Evolutionary conservation across 2,113 vertebrate genomes (phyloP), one percentile per base, ranked within the genome.

Genomic region (Notarius lentiginosus): DNA sequence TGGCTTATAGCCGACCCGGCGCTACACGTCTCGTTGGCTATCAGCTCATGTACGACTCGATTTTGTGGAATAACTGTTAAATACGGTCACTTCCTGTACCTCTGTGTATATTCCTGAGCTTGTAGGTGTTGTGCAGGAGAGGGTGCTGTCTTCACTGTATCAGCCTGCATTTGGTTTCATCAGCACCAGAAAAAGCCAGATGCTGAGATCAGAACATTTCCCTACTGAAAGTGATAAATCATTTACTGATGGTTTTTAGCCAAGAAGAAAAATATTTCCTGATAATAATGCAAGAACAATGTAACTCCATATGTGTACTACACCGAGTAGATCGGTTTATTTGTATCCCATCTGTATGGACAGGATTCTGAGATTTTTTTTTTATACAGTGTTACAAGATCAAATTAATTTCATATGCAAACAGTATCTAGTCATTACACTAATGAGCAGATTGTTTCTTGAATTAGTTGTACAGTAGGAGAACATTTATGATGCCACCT

Each of bases 111-210:
- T 22, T 47, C 70, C 18, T 47, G 70, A 47, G 70, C 17, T 27
- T 7, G 68, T 75, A 51, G 18, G 41, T 55, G 5, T 53, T 55
- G 80, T 30, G 20, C 86, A 83, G 70, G 7, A 87, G 81, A 77
- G 80, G 86, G 86, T 27, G 49, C 80, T 55, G 68, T 87, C 11
- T 14, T 75, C n/a, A 55, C 58, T 77, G 18, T 86, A 8, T 34
- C 20, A 11, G 17, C 10, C 49, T 1, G 30, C 55, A 17, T 24
- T 55, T 34, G 7, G n/a, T 63, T 63, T 76, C 14, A 30, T 79
- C 73, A 65, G 14, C 41, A 30, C 14, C 56, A 75, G 34, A 79
- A 20, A 22, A 68, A 51, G 34, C 55, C 84, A 80, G 56, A 47
- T 72, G 63, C 22, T 60, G 49, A 76, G 61, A 30, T 86, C 53